These are phyloP conservation scores for Drosophila sulfurigaster DNA, from an alignment of 1,140 invertebrate genomes.

Conservation along the genomic window DNA sequence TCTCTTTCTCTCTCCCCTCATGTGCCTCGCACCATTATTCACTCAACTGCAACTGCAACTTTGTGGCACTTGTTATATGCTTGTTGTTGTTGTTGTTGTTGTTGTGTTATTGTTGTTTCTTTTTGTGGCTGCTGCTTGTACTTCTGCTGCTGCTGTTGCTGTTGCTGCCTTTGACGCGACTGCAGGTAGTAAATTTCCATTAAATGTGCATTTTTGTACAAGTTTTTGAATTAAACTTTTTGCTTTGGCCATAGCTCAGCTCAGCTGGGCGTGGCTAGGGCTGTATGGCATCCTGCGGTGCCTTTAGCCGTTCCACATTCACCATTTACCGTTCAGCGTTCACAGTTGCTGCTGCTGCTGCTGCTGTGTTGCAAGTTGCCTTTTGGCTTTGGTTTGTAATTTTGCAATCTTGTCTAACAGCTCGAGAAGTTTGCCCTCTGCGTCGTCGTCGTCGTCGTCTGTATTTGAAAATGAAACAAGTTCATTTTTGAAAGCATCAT, in stretches of 20 bases:
- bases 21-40: constrained; percentile 6
- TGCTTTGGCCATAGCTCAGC: constrained; percentile 72
- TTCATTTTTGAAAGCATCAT: constrained; percentile 70
- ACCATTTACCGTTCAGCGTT: constrained; percentile 5
- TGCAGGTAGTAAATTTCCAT: constrained; percentile 84
- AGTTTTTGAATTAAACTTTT: constrained; percentile 85
- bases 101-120: constrained; percentile 17
- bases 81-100: constrained; percentile 22
- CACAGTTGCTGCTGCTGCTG: background rate
- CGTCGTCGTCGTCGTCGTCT: background rate
- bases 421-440: constrained; percentile 64
- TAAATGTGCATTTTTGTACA: constrained; percentile 85
- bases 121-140: constrained; percentile 44
- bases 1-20: background rate
- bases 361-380: constrained; percentile 36
- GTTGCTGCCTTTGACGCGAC: constrained; percentile 69
- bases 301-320: constrained; percentile 29
- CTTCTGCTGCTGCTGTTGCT: constrained; percentile 28
- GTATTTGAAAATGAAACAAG: constrained; percentile 58
- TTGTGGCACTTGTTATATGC: constrained; percentile 69
- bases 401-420: constrained; percentile 77
- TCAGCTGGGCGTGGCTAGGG: constrained; percentile 17
- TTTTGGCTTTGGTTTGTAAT: constrained; percentile 53
- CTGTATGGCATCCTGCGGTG: constrained; percentile 36
- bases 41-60: constrained; percentile 59